Base-by-base conservation (phyloP, 2,797 vertebrate species). In the Nyctalus aviator region DNA sequence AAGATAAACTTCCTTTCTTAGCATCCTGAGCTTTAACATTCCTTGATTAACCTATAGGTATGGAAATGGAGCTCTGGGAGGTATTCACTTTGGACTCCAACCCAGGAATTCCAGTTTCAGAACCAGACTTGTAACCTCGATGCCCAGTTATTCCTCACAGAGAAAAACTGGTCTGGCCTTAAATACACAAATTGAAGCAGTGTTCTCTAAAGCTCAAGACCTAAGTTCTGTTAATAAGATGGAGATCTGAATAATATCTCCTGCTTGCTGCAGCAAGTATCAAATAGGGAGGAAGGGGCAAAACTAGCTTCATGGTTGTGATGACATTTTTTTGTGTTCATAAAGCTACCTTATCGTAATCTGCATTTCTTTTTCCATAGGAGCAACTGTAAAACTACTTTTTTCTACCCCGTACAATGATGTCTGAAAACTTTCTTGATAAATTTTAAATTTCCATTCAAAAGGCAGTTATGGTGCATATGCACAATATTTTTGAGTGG, bases 391-490 rank as follows among this genome's bases (percentile, higher is more conserved):
- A 23, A 55, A 55, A 12, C 75, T 35, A 15, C n/a, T 35, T 77
- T 35, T 55, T 14, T 21, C 32, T 48, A 55, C n/a, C n/a, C 20
- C 21, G 4, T 46, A 11, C 25, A 11, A 59, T 57, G 55, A 64
- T 62, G 30, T 37, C 78, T 78, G 37, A 30, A 57, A 59, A 57
- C 15, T 1, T 35, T 30, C 32, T 69, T 8, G 1, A 37, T 41
- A 59, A 62, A 82, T 77, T 73, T 88, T 59, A 62, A 81, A 77
- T 72, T 94, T 83, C 35, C 18, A 55, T 18, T 83, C n/a, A 50
- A 75, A 90, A 30, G 59, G 48, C 81, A 87, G 27, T 68, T 7
- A 50, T 27, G 18, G 30, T 32, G 7, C 44, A 0, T 68, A 59
- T 64, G 91, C 37, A 87, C 77, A 89, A 78, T 82, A 84, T 44